Evolutionary conservation across 1,140 invertebrate species (phyloP), one percentile per base, ranked within the genome.

Genomic region (Nomia melanderi): DNA sequence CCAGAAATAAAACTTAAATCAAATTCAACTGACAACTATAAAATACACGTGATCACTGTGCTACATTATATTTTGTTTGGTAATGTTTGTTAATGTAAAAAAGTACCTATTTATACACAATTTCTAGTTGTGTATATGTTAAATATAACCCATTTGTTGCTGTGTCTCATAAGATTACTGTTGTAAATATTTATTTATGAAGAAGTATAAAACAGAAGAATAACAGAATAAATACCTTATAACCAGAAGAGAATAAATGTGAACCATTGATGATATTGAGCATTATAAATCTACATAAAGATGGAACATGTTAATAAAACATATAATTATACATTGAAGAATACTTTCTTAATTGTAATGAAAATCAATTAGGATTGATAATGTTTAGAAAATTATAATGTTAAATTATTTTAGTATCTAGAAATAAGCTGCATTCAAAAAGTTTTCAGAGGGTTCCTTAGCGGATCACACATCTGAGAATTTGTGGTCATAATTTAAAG

Each of bases 151-250:
- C 33, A 54, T 77, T 71, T 77, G 25, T 71, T 71, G 57, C 75
- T 71, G 75, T 77, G 75, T 71, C 71, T 71, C 20, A 29, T 77
- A 71, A 77, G 25, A 63, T 71, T 71, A 44, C 57, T 54, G 29
- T 62, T 77, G 75, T 77, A 77, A 62, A 77, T 50, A 77, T 54
- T 41, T 70, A 9, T 71, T 71, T 77, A 57, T 36, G 33, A 23
- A 27, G 14, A 39, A 25, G 50, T 36, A n/a, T 76, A 59, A 54
- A 5, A n/a, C 27, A 50, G 20, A n/a, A 69, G 31, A 36, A 41
- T 44, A 65, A 9, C 53, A 66, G 36, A 27, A 75, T 54, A 39
- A 63, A 27, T 36, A 36, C 20, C 6, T 7, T 29, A 41, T 9
- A 57, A 27, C 12, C 14, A 3, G 17, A 47, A 66, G 44, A 44